These are phyloP conservation scores for Heliconius ismenius DNA, from an alignment of 2,888 invertebrate genomes.

Conservation along the genomic window DNA sequence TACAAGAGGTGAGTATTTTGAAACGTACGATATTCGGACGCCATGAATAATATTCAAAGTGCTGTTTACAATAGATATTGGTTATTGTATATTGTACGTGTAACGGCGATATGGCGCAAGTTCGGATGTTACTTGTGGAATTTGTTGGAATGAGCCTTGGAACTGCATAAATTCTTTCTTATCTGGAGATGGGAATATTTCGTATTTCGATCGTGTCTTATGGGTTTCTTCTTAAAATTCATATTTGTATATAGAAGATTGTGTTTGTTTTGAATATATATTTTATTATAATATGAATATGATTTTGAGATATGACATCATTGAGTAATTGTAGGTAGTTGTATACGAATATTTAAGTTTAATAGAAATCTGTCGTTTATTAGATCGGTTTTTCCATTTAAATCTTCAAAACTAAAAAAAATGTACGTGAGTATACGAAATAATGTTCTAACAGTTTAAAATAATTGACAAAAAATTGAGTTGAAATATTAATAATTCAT, in stretches of 20 bases:
- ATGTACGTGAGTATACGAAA: too few species aligned
- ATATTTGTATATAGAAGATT: neutral
- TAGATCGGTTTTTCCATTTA: neutral
- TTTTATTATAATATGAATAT: neutral
- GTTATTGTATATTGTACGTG: conserved; percentile 27
- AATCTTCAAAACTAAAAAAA: neutral
- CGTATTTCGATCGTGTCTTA: neutral
- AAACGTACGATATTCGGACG: conserved; percentile 41
- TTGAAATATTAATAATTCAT: too few species aligned
- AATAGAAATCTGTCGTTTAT: neutral
- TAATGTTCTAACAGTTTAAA: too few species aligned
- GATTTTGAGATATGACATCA: neutral
- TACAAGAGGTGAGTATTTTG: conserved; percentile 58
- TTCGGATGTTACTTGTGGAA: conserved; percentile 12
- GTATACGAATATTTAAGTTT: neutral
- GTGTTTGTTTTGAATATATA: neutral
- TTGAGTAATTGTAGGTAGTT: neutral
- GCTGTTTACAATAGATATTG: conserved; percentile 26
- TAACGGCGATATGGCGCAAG: conserved; percentile 10
- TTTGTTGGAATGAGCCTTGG: conserved; percentile 6
- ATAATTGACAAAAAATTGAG: too few species aligned
- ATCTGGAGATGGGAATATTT: conserved; percentile 4
- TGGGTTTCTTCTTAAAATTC: neutral
- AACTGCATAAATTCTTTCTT: conserved; percentile 18
- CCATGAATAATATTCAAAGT: conserved; percentile 39